A percentile compares a stretch with the other conserved stretches of the same genome.
phyloP scores from a whole-genome alignment of 2,113 vertebrate genomes.

The Pavo muticus region DNA sequence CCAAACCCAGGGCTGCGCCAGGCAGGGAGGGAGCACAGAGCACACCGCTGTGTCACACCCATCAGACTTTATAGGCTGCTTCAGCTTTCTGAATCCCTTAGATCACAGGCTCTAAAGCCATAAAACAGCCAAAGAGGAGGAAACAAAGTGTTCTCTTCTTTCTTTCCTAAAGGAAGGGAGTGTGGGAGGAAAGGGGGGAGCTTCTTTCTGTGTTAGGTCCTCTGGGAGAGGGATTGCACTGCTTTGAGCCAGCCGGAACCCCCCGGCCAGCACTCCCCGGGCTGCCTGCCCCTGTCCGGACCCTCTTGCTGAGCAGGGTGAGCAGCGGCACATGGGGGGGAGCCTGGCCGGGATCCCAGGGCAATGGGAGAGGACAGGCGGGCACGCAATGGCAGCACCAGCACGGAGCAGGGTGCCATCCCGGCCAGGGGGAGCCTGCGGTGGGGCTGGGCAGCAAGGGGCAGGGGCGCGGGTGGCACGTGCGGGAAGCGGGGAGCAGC shows the following conservation, averaged over 20 bases:
- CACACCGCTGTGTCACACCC: not conserved
- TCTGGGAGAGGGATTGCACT: accelerated
- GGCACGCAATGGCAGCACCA: not conserved
- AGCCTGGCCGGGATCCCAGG: not conserved
- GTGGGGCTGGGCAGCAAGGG: not conserved
- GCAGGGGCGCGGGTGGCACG: not conserved
- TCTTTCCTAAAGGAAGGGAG: not conserved
- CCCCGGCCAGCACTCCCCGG: not conserved
- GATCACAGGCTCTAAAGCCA: not conserved
- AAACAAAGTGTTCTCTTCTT: not conserved
- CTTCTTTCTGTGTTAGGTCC: not conserved
- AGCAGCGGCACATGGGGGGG: accelerated
- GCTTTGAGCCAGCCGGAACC: not conserved
- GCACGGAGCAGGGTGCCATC: not conserved
- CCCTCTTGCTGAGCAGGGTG: not conserved
- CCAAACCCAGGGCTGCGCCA: not conserved
- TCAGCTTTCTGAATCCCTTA: not conserved
- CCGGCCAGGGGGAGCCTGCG: not conserved
- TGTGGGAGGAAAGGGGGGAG: not conserved
- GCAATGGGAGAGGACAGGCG: not conserved
- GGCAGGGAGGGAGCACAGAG: not conserved
- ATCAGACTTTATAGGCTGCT: not conserved
- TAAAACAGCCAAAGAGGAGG: not conserved
- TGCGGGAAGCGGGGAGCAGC: not conserved
- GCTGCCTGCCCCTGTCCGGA: not conserved